phyloP scores from a whole-genome alignment of 2,113 vertebrate genomes.

The Pelecanus crispus region DNA sequence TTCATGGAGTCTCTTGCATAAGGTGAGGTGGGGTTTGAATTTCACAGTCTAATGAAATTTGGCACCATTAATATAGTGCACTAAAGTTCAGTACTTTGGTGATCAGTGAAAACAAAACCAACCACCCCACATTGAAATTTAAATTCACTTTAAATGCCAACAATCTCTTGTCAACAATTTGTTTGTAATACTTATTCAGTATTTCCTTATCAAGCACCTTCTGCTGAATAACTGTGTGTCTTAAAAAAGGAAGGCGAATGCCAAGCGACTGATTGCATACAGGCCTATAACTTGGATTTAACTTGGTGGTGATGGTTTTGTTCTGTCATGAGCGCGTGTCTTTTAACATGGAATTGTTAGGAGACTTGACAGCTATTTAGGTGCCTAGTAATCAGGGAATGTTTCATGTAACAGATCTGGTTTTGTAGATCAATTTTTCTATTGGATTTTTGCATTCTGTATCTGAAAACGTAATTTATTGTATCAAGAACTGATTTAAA shows the following conservation, averaged over 20 bases:
- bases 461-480: conserved; percentile 32
- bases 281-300: background rate
- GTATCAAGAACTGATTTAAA: conserved; percentile 10
- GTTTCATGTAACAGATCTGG: background rate
- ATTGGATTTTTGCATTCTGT: background rate
- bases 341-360: background rate
- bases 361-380: background rate
- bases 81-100: background rate
- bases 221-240: background rate
- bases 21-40: background rate
- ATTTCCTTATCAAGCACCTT: background rate
- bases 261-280: background rate
- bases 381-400: background rate
- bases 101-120: background rate
- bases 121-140: background rate
- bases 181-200: background rate
- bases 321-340: background rate
- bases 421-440: conserved; percentile 4
- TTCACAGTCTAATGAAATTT: background rate
- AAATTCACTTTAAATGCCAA: background rate
- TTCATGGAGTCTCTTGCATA: background rate
- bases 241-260: background rate
- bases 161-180: background rate
- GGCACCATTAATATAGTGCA: background rate
- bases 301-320: background rate